Base-by-base conservation (phyloP, 2,797 vertebrate species). In the Sebastes itinus region DNA sequence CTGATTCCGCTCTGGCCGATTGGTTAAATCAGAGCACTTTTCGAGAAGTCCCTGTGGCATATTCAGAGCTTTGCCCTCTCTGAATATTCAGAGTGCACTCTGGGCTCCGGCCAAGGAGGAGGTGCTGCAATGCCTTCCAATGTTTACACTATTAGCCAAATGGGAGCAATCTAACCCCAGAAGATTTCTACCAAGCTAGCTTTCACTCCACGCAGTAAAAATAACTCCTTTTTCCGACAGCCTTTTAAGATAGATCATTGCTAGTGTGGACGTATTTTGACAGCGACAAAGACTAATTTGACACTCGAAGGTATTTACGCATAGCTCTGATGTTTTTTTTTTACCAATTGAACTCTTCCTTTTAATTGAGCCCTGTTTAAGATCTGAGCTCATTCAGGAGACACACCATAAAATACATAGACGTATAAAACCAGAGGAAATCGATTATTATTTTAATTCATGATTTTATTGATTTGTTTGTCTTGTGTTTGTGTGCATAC, bases 131-230 rank as follows among this genome's bases (percentile, higher is more conserved):
- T 73, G 75, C 77, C 72, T 86, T 87, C 82, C 83, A 88, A 63
- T 88, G 81, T 92, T 93, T 91, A 88, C 86, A 81, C 71, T 85
- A 73, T 30, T 35, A 76, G 74, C 65, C 87, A 83, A 91, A 89
- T 72, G 84, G 83, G 86, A 92, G 75, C 75, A 75, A 58, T 74
- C 78, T 81, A 88, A 89, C 82, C 87, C 78, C 81, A 0, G 3
- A 87, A 81, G 90, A 88, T 82, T 83, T 75, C 56, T 27, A 4
- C 30, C 35, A 22, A 77, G 81, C 81, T 89, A 71, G 62, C 76
- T 75, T 86, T 72, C 64, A 58, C 63, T 83, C 56, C 28, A 30
- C 72, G 13, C 46, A 5, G 49, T 75, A 73, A 78, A 87, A 91
- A 88, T 85, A 85, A 84, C 81, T 74, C n/a, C 4, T 59, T 74